Evolutionary conservation across 1,140 invertebrate species (phyloP), one percentile per base, ranked within the genome.

Genomic region (Rhynchophorus ferrugineus): DNA sequence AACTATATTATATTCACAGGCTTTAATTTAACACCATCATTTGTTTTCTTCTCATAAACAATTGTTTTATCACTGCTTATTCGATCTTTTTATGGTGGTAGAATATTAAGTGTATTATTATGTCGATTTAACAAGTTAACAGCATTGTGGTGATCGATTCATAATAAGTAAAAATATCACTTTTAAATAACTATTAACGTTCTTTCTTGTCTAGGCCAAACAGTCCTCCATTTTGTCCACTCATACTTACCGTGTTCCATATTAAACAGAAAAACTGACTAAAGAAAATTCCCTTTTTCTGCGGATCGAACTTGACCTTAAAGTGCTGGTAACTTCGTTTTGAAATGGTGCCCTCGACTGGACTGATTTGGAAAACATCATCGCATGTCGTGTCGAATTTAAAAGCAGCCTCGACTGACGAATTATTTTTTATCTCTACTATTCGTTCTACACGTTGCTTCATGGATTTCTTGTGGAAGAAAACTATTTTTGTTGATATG

Each of bases 211-310:
- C n/a, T n/a, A n/a, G n/a, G n/a, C n/a, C n/a, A n/a, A n/a, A n/a
- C n/a, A n/a, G n/a, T n/a, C n/a, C n/a, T n/a, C n/a, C n/a, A n/a
- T n/a, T n/a, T n/a, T n/a, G n/a, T n/a, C n/a, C n/a, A n/a, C n/a
- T n/a, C n/a, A n/a, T n/a, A 55, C 59, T 61, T 58, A 62, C 61
- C 35, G 57, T 46, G 21, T 63, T 43, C 20, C 53, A 54, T 16
- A 65, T 44, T 6, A 58, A 39, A 34, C 57, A 60, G 33, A 33
- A 29, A 1, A 65, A 36, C 24, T 57, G 51, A 5, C 50, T 16
- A 2, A 37, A 20, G 24, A 58, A 65, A 33, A 54, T 20, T 9
- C 60, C 54, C 1, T 1, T 3, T 9, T 37, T 18, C 17, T 56
- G 48, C 7, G 63, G 56, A 2, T n/a, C 19, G 52, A 65, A 65